Base-by-base conservation (phyloP, 2,113 vertebrate species). In the Shinisaurus crocodilurus region DNA sequence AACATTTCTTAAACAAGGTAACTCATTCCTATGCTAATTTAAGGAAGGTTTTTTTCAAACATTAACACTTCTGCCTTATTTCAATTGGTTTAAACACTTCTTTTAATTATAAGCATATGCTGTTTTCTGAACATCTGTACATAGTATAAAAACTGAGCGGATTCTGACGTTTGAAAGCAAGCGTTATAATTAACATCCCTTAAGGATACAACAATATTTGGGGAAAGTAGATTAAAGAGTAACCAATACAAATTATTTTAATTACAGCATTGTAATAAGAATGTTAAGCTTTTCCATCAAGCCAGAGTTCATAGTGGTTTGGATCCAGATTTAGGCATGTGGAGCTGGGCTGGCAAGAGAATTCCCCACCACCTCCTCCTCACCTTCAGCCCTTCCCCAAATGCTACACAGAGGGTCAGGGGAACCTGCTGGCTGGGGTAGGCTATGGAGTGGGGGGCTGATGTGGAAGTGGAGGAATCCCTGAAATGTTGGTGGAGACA, bases 31-130 rank as follows among this genome's bases (percentile, higher is more conserved):
- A 94, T 95, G 92, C 97, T 97, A 97, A 97, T 97, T 98, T 96
- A 97, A 96, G 94, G 98, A 98, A 96, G 96, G n/a, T n/a, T 97
- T 97, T 97, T 93, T 97, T 96, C 96, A 97, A 98, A 97, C 96
- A 97, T 98, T 98, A 97, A 97, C 96, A 97, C 97, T 97, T 95
- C 97, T 97, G 97, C 92, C 97, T 98, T 96, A 98, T 96, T 97
- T 97, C 97, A 98, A 96, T 97, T 97, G 98, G 95, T 97, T 97
- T 97, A 97, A 98, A 97, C 96, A 85, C 95, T 97, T 95, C 92
- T 92, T 96, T 95, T 96, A 97, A 98, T 97, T 96, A 97, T 96
- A 97, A 96, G 94, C 96, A 97, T 91, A 95, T 96, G 97, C 92
- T 96, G 93, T 95, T 96, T 96, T 95, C 92, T 94, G 96, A 97